Base-by-base conservation (phyloP, 2,113 vertebrate species). In the Leuciscus idus region DNA sequence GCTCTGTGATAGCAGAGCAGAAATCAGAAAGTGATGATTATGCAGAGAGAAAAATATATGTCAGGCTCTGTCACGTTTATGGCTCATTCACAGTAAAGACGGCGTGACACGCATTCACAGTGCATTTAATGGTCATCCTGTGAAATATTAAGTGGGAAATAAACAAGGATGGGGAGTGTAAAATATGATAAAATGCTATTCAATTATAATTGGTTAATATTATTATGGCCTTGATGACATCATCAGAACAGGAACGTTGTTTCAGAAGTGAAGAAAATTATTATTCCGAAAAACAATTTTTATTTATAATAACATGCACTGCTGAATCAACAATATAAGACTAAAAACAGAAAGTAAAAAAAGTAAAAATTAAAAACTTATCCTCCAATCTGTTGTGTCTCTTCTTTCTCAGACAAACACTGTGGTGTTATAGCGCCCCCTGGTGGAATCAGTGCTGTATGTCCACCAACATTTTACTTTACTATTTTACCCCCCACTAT, bases 1-100 rank as follows among this genome's bases (percentile, higher is more conserved):
- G 81, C 62, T 83, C 50, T 83, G 46, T 70, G 50, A 68, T 13
- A 77, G 62, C 72, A 79, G 11, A 81, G 26, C 85, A 81, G 39
- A 5, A 39, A 46, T 13, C 48, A 4, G 4, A 77, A 55, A 77
- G 46, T 77, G 50, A 77, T 77, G 75, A 77, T 55, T 77, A 55
- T 33, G 75, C 75, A 77, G 17, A 77, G 72, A 74, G 39, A 46
- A 66, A 66, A 39, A 28, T 66, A 66, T 62, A 26, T 28, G 21
- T 23, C 55, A 23, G 52, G n/a, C 48, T 21, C 48, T 39, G 52
- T 6, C 84, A 46, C 15, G n/a, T 57, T 33, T 59, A 19, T 80
- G 2, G 17, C 33, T 52, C 39, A 66, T 23, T n/a, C 30, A 36
- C 68, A 46, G n/a, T 17, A 1, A 48, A 19, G 36, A 70, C 68